phyloP scores from a whole-genome alignment of 2,797 vertebrate species.

The Sternotherus odoratus region DNA sequence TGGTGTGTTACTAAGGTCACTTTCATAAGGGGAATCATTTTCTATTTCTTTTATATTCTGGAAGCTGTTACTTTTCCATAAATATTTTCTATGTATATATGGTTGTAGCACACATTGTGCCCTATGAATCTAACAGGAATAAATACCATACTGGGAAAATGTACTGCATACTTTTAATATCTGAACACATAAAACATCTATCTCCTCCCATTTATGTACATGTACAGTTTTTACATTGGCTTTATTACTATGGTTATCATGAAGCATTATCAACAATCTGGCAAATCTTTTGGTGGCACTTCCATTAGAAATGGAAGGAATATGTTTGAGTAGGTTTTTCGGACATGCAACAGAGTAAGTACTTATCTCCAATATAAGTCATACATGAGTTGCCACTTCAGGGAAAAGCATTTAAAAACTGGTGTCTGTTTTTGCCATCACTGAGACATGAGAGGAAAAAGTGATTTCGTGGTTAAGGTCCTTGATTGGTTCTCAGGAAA shows the following conservation, averaged over 20 bases:
- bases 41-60: background rate
- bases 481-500: background rate
- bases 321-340: background rate
- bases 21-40: background rate
- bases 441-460: background rate
- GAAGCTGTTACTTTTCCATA: background rate
- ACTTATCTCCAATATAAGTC: background rate
- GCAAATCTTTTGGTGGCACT: rapidly evolving
- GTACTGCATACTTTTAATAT: background rate
- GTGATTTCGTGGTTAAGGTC: too few species aligned
- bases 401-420: background rate
- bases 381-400: background rate
- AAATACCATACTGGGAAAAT: background rate
- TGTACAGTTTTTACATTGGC: background rate
- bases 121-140: background rate
- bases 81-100: background rate
- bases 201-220: background rate
- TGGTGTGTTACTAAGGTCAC: background rate
- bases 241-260: background rate
- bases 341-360: background rate
- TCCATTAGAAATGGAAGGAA: rapidly evolving
- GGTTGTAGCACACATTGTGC: background rate
- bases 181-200: rapidly evolving
- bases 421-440: background rate
- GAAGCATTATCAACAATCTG: rapidly evolving